phyloP scores from a whole-genome alignment of 2,797 vertebrate species.

The Clarias fuscus region DNA sequence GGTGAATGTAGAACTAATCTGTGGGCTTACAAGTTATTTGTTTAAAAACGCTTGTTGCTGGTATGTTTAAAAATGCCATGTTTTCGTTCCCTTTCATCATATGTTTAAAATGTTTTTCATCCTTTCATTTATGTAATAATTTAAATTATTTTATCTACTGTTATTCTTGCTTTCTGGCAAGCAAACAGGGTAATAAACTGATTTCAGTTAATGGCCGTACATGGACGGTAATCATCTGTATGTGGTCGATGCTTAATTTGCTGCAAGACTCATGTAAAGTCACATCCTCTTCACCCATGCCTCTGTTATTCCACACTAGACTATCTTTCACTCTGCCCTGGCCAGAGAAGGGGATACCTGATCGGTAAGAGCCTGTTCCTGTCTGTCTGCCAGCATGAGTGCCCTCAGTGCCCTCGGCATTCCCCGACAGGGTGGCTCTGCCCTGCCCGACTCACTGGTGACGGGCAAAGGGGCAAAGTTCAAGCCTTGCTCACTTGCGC shows the following conservation, averaged over 20 bases:
- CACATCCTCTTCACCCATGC: conserved; percentile 79
- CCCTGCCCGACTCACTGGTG: conserved; percentile 30
- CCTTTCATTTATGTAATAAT: background rate
- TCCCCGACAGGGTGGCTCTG: conserved; percentile 36
- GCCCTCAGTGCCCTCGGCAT: conserved; percentile 17
- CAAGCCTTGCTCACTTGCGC: conserved; percentile 50
- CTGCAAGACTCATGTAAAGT: background rate
- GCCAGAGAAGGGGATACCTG: conserved; percentile 93
- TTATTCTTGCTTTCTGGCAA: conserved; percentile 11
- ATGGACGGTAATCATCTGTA: background rate
- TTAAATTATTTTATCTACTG: background rate
- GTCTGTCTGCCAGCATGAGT: conserved; percentile 74
- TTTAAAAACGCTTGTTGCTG: background rate
- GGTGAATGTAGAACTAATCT: background rate
- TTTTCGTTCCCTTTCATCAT: background rate
- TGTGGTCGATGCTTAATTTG: conserved; percentile 50
- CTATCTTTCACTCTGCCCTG: conserved; percentile 98
- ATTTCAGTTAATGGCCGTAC: background rate
- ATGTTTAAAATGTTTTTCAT: background rate
- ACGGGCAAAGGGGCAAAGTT: conserved; percentile 12
- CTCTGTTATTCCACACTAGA: conserved; percentile 86
- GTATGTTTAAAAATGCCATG: background rate
- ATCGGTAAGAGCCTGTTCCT: conserved; percentile 87
- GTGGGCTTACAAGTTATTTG: background rate
- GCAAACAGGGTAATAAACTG: background rate